phyloP scores from a whole-genome alignment of 2,888 invertebrate species.

The Plebejus melissa region DNA sequence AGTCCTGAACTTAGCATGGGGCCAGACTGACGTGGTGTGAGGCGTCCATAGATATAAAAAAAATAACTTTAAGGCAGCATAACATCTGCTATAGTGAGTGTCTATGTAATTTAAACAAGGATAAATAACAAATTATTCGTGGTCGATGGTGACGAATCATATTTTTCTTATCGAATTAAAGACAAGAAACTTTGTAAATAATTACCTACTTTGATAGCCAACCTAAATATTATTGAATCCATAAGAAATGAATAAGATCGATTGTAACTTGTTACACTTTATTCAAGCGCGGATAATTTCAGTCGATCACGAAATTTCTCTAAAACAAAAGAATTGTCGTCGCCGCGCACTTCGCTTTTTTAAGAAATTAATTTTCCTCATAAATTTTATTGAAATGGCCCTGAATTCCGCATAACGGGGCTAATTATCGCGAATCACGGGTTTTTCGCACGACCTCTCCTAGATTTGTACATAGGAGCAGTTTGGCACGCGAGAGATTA shows the following conservation, averaged over 20 bases:
- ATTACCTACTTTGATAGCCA: neutral
- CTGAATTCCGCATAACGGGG: slow-evolving; percentile 24
- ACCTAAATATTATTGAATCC: no score
- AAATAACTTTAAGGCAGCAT: neutral
- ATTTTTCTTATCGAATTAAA: no score
- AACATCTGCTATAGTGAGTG: neutral
- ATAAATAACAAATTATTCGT: neutral
- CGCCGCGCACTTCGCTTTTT: neutral
- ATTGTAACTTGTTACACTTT: neutral
- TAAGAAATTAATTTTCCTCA: slow-evolving; percentile 21
- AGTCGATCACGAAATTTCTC: slow-evolving; percentile 15
- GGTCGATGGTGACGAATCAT: neutral
- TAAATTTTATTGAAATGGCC: slow-evolving; percentile 23
- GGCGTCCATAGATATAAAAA: no score
- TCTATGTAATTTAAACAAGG: neutral
- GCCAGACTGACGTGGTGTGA: no score
- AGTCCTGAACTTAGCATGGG: no score
- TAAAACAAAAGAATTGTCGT: slow-evolving; percentile 16
- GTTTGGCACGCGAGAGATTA: slow-evolving; percentile 17
- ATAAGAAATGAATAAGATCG: neutral
- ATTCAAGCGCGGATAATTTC: neutral
- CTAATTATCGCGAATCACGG: slow-evolving; percentile 22
- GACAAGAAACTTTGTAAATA: neutral
- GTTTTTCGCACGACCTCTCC: slow-evolving; percentile 32
- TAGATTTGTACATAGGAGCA: slow-evolving; percentile 30